These are phyloP conservation scores for Cheumatopsyche charites DNA, from an alignment of 1,140 invertebrate species.

Conservation along the genomic window DNA sequence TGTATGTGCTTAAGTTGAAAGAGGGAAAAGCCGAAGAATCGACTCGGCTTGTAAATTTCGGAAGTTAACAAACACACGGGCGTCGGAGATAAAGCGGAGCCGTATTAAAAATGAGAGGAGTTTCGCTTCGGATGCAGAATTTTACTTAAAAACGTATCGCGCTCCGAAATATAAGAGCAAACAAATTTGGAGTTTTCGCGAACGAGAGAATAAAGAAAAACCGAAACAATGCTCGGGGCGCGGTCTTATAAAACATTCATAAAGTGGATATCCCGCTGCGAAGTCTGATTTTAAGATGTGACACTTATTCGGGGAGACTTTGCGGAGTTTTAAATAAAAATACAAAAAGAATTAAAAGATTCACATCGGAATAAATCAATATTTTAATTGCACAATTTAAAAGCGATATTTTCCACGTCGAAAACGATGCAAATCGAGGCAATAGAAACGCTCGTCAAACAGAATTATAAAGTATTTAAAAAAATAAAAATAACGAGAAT, in stretches of 20 bases:
- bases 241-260: conserved; percentile 32
- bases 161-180: background rate
- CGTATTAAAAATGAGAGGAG: background rate
- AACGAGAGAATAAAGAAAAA: too few relatives aligned
- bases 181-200: conserved; percentile 29
- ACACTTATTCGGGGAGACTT: conserved; percentile 29
- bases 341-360: background rate
- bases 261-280: conserved; percentile 26
- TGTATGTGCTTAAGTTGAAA: too few relatives aligned
- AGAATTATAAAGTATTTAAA: too few relatives aligned
- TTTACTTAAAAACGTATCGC: background rate
- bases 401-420: too few relatives aligned
- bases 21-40: background rate
- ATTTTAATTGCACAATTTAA: background rate
- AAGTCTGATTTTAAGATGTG: conserved; percentile 31
- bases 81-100: background rate
- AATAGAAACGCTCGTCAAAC: too few relatives aligned
- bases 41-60: background rate
- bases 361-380: too few relatives aligned
- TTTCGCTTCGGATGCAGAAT: background rate
- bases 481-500: too few relatives aligned
- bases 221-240: conserved; percentile 23
- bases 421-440: too few relatives aligned
- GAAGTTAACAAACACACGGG: background rate
- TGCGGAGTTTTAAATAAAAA: conserved; percentile 9